Evolutionary conservation across 2,888 invertebrate species (phyloP), one percentile per base, ranked within the genome.

Genomic region (Scrobipalpa costella): DNA sequence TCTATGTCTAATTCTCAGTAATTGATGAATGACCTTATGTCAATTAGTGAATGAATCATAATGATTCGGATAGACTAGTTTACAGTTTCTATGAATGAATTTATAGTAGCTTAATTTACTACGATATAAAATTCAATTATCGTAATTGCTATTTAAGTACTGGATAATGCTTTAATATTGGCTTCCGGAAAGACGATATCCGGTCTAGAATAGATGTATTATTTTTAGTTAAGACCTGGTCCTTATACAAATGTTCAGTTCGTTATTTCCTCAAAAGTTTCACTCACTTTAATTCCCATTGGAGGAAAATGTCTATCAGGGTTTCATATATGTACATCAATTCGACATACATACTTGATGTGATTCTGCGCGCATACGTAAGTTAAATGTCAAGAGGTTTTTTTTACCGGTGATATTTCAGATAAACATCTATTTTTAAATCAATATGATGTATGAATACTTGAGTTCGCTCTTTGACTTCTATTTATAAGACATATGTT

Each of bases 41-140:
- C 44, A 44, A 44, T 44, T 44, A 44, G 44, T 44, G n/a, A 44
- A 44, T n/a, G 44, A 44, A 44, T 44, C 44, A n/a, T n/a, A n/a
- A 44, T 44, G 44, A 44, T 44, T 44, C 15, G 44, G 44, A 44
- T 3, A 15, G 5, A 40, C 40, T 40, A 40, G 38, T 13, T 40
- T 1, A 3, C 13, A 40, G 6, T 40, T n/a, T 15, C 6, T n/a
- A 15, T 44, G 44, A 44, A 44, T 44, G 44, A 44, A 44, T 15
- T 9, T 36, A 36, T 15, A n/a, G 40, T 40, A 40, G 9, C 36
- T 11, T 15, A 44, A 15, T 44, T 44, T 15, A 15, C 44, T 44
- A 44, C n/a, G 15, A 15, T n/a, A 15, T 6, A 15, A n/a, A 44
- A 44, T 15, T 15, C n/a, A n/a, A 44, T 44, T 44, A 40, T n/a